Base-by-base conservation (phyloP, 92 coral and sea anemone genomes). In the Paragorgia papillata region DNA sequence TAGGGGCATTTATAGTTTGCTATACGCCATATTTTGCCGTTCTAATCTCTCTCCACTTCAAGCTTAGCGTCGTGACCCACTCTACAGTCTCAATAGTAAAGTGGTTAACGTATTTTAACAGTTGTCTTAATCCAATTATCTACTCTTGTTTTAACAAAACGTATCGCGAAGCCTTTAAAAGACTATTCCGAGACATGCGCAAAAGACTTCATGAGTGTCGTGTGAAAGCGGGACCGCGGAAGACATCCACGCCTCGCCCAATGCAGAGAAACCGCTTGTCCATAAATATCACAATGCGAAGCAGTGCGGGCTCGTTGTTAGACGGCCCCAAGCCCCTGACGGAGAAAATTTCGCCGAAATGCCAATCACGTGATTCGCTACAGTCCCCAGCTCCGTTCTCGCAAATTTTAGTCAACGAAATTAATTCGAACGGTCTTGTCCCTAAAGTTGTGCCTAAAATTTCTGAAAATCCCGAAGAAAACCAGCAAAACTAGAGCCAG, bases 101-200 rank as follows among this genome's bases (percentile, higher is more conserved):
- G 69, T 91, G 97, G 98, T 79, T 91, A 69, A 88, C 85, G 40
- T 94, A 91, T 60, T 61, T 94, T 31, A 94, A 94, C 82, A 91
- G 97, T 56, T 91, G 93, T 40, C 82, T 88, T 15, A 94, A 94
- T 60, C 98, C 98, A 0, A 83, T 94, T 18, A 79, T 94, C 1
- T 94, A 94, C 66, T 88, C 91, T 27, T 94, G 98, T 68, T 73
- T 91, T 41, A 94, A 94, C 80, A 86, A 89, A 58, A 94, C 97
- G 6, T 94, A 94, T 55, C 82, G 98, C 1, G 81, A 92, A 57
- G 90, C 95, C 6, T 94, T 94, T 46, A 82, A 64, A 59, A 91
- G 88, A 68, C 87, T 94, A 37, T 86, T 94, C 51, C 63, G 82
- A 50, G 80, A 83, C 21, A 86, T 93, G 24, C 75, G 76, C 56